Percentiles rank a stretch among this genome's conserved stretches.
These are phyloP conservation scores for Indicator maculatus DNA, from an alignment of 2,113 vertebrate genomes.

Conservation along the genomic window DNA sequence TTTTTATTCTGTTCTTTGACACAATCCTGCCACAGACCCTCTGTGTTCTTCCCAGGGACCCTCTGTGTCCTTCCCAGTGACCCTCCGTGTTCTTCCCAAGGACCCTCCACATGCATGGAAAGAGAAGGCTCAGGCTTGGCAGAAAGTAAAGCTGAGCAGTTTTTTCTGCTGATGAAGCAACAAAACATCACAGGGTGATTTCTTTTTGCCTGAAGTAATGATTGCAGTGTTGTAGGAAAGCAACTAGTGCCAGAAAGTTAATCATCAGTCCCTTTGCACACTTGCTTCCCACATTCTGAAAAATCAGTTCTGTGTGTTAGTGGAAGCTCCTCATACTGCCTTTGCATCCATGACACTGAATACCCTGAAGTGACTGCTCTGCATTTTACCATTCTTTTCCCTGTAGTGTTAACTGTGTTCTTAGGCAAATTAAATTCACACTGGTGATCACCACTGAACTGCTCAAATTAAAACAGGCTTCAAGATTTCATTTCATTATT, in stretches of 20 bases:
- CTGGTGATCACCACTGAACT: neutral
- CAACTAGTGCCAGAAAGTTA: constrained; percentile 35
- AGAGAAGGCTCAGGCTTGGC: constrained; percentile 14
- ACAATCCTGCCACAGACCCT: neutral
- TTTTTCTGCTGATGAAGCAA: constrained; percentile 51
- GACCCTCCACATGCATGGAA: neutral
- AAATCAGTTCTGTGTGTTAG: neutral
- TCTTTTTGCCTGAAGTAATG: constrained; percentile 47
- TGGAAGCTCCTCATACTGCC: neutral
- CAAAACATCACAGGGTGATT: neutral
- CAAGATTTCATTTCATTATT: neutral
- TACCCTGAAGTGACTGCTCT: neutral
- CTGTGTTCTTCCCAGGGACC: neutral
- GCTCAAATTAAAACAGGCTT: neutral
- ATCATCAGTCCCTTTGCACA: constrained; percentile 32
- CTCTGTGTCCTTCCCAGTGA: neutral
- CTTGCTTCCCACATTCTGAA: constrained; percentile 38
- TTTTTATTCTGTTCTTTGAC: neutral
- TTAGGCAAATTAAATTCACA: neutral
- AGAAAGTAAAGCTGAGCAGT: neutral
- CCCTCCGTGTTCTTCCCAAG: neutral
- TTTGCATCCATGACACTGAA: neutral
- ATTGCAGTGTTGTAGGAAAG: neutral
- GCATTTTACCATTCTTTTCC: neutral
- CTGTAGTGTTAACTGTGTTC: neutral